These are phyloP conservation scores for Pelobates fuscus DNA, from an alignment of 2,113 vertebrate genomes.

Conservation along the genomic window DNA sequence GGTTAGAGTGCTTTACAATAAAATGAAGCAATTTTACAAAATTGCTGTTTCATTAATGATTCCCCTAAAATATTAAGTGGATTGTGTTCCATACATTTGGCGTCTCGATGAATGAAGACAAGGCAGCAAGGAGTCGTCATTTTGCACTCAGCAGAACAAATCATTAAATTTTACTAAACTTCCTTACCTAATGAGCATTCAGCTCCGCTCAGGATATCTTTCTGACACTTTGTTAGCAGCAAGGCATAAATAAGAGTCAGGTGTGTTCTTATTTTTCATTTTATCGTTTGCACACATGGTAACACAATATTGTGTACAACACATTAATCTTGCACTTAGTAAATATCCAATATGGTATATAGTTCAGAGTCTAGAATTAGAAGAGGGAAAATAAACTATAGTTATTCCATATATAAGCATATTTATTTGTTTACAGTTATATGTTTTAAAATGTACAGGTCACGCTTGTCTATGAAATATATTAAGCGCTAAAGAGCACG, in stretches of 20 bases:
- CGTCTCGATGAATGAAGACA: too few relatives aligned
- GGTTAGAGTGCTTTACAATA: too few relatives aligned
- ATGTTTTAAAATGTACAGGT: background rate
- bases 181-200: slow-evolving; percentile 1
- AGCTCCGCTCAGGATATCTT: background rate
- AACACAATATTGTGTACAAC: background rate
- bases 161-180: background rate
- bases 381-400: background rate
- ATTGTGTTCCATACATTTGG: too few relatives aligned
- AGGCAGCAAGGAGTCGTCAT: too few relatives aligned
- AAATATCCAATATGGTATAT: slow-evolving; percentile 26
- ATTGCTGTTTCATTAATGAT: too few relatives aligned
- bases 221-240: background rate
- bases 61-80: too few relatives aligned
- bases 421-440: background rate
- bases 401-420: background rate
- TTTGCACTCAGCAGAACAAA: background rate
- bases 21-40: too few relatives aligned
- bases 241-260: slow-evolving; percentile 17
- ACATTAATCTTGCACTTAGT: slow-evolving; percentile 21
- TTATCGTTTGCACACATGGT: slow-evolving; percentile 5
- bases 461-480: slow-evolving; percentile 38
- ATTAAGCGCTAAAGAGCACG: slow-evolving; percentile 23
- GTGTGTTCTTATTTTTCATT: background rate
- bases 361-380: background rate